Evolutionary conservation across 2,113 vertebrate genomes (phyloP).

Genomic region (Malurus elegans): DNA sequence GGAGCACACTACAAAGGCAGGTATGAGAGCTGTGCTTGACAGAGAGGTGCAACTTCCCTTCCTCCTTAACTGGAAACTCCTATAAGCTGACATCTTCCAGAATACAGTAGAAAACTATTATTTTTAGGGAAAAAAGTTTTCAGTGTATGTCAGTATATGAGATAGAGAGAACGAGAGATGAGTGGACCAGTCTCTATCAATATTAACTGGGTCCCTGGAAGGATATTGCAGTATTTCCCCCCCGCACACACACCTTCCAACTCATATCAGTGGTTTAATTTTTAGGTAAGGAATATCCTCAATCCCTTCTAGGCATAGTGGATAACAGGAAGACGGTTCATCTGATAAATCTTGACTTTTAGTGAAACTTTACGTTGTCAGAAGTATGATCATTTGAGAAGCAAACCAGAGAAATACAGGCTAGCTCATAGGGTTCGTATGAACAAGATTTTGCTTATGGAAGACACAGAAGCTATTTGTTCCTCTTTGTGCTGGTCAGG

Average conservation of each 20-base stretch:
- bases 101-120: neutral
- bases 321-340: neutral
- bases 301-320: neutral
- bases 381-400: neutral
- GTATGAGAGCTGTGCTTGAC: neutral
- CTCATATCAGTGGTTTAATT: neutral
- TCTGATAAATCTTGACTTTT: neutral
- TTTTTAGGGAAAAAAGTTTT: neutral
- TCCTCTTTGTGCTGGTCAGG: neutral
- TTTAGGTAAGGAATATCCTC: neutral
- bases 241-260: neutral
- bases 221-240: fast-evolving
- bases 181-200: fast-evolving
- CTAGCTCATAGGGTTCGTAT: neutral
- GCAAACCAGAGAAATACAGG: neutral
- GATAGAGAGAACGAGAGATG: fast-evolving
- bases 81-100: neutral
- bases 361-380: neutral
- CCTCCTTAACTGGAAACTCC: neutral
- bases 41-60: neutral
- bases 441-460: neutral
- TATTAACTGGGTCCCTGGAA: neutral
- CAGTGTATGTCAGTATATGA: neutral
- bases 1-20: neutral
- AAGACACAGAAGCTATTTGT: neutral